Evolutionary conservation across 1,140 invertebrate species (phyloP).

Genomic region (Cydia fagiglandana): DNA sequence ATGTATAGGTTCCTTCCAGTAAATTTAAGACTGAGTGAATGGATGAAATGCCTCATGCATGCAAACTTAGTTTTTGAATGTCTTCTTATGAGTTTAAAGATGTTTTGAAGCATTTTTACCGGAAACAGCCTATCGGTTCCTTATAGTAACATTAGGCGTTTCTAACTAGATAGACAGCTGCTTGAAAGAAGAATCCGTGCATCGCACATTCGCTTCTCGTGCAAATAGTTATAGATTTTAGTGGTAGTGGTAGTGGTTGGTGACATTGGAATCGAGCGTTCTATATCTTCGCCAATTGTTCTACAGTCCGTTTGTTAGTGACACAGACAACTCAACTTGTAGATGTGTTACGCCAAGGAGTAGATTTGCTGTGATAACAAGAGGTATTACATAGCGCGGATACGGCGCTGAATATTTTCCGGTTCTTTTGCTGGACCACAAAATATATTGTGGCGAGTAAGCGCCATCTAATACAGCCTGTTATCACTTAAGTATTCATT

Average conservation of each 20-base stretch:
- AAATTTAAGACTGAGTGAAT: constrained; percentile 43
- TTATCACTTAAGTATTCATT: background rate
- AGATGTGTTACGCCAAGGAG: background rate
- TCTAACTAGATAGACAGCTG: constrained; percentile 78
- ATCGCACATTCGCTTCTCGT: constrained; percentile 78
- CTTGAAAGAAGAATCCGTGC: constrained; percentile 78
- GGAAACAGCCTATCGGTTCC: constrained; percentile 60
- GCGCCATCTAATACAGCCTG: background rate
- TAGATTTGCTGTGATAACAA: background rate
- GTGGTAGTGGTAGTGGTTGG: constrained; percentile 70
- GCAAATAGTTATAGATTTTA: constrained; percentile 73
- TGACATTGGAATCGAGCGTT: constrained; percentile 67
- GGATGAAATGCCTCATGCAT: constrained; percentile 23
- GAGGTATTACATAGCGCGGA: background rate
- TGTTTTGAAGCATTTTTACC: constrained; percentile 46
- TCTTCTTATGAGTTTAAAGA: constrained; percentile 10
- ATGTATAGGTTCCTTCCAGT: constrained; percentile 64
- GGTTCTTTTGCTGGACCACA: background rate
- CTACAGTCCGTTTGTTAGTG: constrained; percentile 34
- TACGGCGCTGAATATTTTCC: background rate
- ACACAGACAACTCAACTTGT: background rate
- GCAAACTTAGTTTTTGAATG: background rate
- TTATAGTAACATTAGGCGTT: constrained; percentile 75
- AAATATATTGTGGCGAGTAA: background rate
- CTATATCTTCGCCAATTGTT: constrained; percentile 69